These are phyloP conservation scores for Cinclus cinclus DNA, from an alignment of 2,113 vertebrate genomes.

Conservation along the genomic window DNA sequence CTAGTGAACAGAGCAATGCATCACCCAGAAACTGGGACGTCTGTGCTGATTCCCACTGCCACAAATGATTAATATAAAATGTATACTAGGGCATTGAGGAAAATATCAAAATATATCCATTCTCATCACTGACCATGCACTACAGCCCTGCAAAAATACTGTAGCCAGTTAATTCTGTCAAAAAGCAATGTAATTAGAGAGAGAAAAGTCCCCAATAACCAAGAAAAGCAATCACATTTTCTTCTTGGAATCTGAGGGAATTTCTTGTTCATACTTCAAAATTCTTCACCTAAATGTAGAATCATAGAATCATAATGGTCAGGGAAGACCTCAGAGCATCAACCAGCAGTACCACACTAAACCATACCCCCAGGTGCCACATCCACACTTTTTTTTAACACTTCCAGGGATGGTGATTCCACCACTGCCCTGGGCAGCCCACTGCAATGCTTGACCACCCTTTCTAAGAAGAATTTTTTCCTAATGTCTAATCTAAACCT, in stretches of 20 bases:
- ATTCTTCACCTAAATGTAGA: not conserved
- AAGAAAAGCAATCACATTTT: not conserved
- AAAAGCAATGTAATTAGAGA: not conserved
- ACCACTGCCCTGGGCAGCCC: not conserved
- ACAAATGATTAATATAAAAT: not conserved
- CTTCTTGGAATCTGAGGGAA: not conserved
- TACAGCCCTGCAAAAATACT: not conserved
- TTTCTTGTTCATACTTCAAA: not conserved
- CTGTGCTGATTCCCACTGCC: not conserved
- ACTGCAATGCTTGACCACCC: not conserved
- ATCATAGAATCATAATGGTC: not conserved
- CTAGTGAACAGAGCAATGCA: not conserved
- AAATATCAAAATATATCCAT: not conserved
- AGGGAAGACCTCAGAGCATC: not conserved
- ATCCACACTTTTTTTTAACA: not conserved
- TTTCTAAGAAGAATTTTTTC: not conserved
- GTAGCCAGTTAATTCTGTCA: not conserved
- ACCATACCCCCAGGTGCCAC: not conserved
- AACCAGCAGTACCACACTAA: not conserved
- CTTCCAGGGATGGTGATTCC: not conserved
- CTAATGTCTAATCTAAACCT: not conserved
- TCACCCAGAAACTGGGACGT: not conserved
- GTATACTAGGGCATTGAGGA: not conserved
- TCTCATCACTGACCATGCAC: not conserved
- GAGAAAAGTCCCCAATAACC: rapidly evolving